Evolutionary conservation across 2,888 invertebrate species (phyloP).

Genomic region (Leptogaster cylindrica): DNA sequence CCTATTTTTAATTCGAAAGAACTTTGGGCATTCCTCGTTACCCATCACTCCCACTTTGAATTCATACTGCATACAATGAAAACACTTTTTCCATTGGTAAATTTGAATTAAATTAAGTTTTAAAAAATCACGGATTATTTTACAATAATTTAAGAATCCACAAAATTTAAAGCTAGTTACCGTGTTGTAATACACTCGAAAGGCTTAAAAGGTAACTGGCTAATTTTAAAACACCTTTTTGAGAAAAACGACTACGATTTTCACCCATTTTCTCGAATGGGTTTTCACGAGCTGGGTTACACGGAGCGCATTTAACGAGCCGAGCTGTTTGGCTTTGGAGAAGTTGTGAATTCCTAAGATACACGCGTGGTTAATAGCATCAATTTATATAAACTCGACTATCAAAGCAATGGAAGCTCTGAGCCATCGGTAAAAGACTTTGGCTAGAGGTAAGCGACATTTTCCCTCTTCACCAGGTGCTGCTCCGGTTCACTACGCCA

Average conservation of each 20-base stretch:
- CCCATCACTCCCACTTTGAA: not conserved
- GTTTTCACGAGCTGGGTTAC: not conserved
- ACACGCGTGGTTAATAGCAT: too few species aligned
- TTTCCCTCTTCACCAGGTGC: slow-evolving; percentile 2
- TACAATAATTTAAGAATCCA: slow-evolving; percentile 3
- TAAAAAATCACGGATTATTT: not conserved
- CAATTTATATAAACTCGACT: too few species aligned
- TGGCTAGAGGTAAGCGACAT: not conserved
- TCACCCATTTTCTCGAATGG: slow-evolving; percentile 4
- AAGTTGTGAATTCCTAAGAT: not conserved
- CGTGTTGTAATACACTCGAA: not conserved
- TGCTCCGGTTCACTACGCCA: slow-evolving; percentile 1
- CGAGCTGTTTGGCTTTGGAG: slow-evolving; percentile 7
- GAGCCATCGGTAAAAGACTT: too few species aligned
- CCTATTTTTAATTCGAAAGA: too few species aligned
- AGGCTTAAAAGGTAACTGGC: not conserved
- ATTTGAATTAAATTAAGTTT: too few species aligned
- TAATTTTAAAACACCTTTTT: slow-evolving; percentile 2
- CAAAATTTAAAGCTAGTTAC: slow-evolving; percentile 6
- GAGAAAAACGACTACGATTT: slow-evolving; percentile 7
- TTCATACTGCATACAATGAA: not conserved
- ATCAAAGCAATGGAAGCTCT: too few species aligned
- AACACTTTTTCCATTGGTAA: not conserved
- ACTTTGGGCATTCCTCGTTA: too few species aligned
- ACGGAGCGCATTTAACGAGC: not conserved